phyloP scores from a whole-genome alignment of 1,140 invertebrate genomes.

The Tetramorium parvispinum region DNA sequence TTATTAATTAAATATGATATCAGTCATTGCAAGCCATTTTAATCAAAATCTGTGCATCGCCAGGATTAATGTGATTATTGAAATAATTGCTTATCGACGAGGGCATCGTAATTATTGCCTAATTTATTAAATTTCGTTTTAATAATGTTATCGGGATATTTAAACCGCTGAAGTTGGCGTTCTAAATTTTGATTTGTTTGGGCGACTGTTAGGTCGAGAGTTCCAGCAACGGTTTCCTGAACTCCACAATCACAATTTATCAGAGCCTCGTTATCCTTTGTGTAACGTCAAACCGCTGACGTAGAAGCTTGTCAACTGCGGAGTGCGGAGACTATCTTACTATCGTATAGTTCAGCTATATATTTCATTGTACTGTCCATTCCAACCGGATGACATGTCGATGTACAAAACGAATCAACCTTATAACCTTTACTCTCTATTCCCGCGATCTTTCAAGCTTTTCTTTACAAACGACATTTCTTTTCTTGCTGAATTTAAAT shows the following conservation, averaged over 20 bases:
- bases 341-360: neutral
- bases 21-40: neutral
- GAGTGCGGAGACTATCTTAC: conserved; percentile 26
- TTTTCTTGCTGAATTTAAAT: neutral
- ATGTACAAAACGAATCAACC: conserved; percentile 5
- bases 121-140: conserved; percentile 38
- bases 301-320: conserved; percentile 40
- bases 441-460: neutral
- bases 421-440: neutral
- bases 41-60: neutral
- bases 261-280: conserved; percentile 53
- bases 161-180: neutral
- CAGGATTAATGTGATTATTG: conserved; percentile 32
- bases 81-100: conserved; percentile 25
- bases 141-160: conserved; percentile 6
- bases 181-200: conserved; percentile 34
- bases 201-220: neutral
- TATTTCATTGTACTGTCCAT: neutral
- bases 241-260: conserved; percentile 49
- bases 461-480: neutral
- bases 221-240: conserved; percentile 19
- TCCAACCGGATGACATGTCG: neutral
- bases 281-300: conserved; percentile 8
- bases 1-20: conserved; percentile 35
- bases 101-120: conserved; percentile 10